Evolutionary conservation across 92 coral and sea anemone genomes (phyloP), one percentile per base, ranked within the genome.

Genomic region (Actinostola sp.): DNA sequence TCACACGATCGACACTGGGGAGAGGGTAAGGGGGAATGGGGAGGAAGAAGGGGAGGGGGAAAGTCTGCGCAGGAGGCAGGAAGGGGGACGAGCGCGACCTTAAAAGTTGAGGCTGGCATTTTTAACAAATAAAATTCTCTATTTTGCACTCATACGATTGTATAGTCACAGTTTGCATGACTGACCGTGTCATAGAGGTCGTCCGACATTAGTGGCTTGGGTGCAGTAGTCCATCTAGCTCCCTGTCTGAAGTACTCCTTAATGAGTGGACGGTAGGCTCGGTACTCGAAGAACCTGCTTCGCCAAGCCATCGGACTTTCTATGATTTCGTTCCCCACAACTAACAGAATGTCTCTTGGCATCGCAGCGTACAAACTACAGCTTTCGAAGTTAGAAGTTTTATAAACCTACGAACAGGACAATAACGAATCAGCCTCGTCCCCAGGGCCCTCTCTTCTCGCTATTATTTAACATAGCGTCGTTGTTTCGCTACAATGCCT

Each of bases 281-380:
- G 83, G 70, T 82, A 82, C 63, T 87, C 92, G 57, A 86, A 86
- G 66, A 86, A 82, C 60, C 88, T 75, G 31, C 87, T 73, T 2
- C 91, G 65, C 91, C 91, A 86, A 10, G 84, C 55, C 91, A 86
- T 86, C 15, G 91, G 91, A 2, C 75, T 80, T 39, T 86, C 91
- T 27, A 86, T 82, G 31, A 86, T 68, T 34, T 86, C 91, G 25
- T 86, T 53, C 7, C 91, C 91, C 25, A 86, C 54, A 41, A 86
- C 88, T 29, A 86, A 39, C 2, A 86, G 61, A 39, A 81, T 75
- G 41, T 86, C 91, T 15, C 91, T 86, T 14, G 91, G 91, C 91
- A 86, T 86, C 14, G 91, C 91, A 15, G 91, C 75, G 55, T 82
- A 82, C 63, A 86, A 17, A 11, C 91, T 88, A 3, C 80, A 45